Percentiles rank a stretch among this genome's conserved stretches.
Evolutionary conservation across 2,113 vertebrate species (phyloP).

Genomic region (Phoxinus phoxinus): DNA sequence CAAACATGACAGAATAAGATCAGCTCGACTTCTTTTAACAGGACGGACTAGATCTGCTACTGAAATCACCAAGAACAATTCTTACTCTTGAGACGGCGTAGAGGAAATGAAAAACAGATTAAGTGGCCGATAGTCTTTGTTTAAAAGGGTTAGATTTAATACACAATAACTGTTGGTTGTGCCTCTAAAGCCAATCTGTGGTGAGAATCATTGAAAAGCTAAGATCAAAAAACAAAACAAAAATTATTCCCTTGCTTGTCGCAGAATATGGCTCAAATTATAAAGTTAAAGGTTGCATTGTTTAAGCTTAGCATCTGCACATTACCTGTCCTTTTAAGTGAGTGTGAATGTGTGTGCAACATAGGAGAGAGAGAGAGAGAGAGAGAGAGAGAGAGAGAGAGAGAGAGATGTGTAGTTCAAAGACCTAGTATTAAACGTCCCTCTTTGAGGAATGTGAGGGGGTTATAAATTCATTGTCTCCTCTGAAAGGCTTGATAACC

Average conservation of each 20-base stretch:
- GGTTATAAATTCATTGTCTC: constrained; percentile 69
- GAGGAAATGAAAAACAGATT: constrained; percentile 21
- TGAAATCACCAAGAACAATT: not conserved
- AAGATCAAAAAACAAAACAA: constrained; percentile 34
- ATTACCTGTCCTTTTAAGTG: constrained; percentile 72
- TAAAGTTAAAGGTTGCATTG: constrained; percentile 58
- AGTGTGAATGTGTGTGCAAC: constrained; percentile 50
- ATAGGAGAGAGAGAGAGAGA: constrained; percentile 44
- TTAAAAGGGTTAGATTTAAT: constrained; percentile 13
- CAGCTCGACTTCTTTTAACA: constrained; percentile 53
- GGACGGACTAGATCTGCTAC: constrained; percentile 45
- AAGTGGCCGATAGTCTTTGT: not conserved
- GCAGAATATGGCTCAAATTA: constrained; percentile 36
- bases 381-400: constrained; percentile 43
- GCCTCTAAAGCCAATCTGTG: not conserved
- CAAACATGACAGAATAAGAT: constrained; percentile 75
- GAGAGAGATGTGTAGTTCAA: constrained; percentile 42
- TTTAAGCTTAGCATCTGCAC: constrained; percentile 73
- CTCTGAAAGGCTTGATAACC: constrained; percentile 75
- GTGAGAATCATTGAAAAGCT: constrained; percentile 23
- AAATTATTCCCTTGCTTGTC: constrained; percentile 4
- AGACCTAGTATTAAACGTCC: constrained; percentile 27
- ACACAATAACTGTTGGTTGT: not conserved
- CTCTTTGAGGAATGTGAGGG: constrained; percentile 67
- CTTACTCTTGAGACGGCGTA: not conserved